Conservation (phyloP, 2,888 invertebrate genomes). For the Pseudococcus longispinus region DNA sequence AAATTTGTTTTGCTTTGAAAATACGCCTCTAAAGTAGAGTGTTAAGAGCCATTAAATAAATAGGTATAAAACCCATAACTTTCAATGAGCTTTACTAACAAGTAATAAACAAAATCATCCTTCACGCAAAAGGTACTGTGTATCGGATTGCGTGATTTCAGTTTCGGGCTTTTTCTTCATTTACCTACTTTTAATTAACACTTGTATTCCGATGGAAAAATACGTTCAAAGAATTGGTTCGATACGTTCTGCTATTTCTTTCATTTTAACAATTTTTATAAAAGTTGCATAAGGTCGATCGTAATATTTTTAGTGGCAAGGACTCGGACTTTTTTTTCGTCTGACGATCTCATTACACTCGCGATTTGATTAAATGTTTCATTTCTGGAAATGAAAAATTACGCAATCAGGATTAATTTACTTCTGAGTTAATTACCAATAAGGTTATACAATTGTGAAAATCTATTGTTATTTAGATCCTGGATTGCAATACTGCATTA, state of each 20-base stretch:
- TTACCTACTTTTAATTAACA: not conserved
- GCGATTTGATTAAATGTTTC: too few species aligned
- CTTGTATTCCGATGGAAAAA: not conserved
- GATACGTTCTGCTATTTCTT: not conserved
- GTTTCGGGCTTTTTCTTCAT: not conserved
- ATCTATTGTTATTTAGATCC: too few species aligned
- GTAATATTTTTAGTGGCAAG: too few species aligned
- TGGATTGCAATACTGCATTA: too few species aligned
- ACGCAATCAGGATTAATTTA: too few species aligned
- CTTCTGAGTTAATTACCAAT: too few species aligned
- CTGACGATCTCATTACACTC: too few species aligned
- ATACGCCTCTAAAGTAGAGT: not conserved
- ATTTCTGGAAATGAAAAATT: too few species aligned
- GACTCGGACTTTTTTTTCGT: too few species aligned
- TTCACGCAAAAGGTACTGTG: not conserved
- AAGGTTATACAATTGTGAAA: too few species aligned
- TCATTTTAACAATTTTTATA: too few species aligned
- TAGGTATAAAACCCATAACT: not conserved
- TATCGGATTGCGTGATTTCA: not conserved
- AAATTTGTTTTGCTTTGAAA: slow-evolving; percentile 12
- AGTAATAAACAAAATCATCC: not conserved
- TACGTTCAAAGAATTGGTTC: not conserved
- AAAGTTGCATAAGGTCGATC: too few species aligned
- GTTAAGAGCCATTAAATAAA: not conserved
- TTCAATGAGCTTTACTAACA: not conserved